Percentiles rank a stretch among this genome's conserved stretches.
Evolutionary conservation across 2,113 vertebrate species (phyloP).

Genomic region (Okapia johnstoni): DNA sequence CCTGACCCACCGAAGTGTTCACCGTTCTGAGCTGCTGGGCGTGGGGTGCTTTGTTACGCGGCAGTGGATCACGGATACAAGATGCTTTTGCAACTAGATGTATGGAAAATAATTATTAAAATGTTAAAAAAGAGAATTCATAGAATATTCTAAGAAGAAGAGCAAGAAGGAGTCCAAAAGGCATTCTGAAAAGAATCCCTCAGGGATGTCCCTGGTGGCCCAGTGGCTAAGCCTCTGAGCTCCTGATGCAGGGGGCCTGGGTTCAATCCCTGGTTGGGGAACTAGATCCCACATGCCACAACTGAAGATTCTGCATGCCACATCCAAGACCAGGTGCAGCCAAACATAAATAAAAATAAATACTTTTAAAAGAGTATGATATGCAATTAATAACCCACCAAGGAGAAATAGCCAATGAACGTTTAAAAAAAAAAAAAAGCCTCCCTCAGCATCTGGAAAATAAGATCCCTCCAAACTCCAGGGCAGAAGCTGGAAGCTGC

Average conservation of each 20-base stretch:
- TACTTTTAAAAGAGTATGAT: neutral
- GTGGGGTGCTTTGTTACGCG: rapidly evolving
- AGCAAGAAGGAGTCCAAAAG: neutral
- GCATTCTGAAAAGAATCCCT: neutral
- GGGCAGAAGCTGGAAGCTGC: neutral
- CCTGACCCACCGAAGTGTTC: rapidly evolving
- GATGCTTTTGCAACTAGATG: neutral
- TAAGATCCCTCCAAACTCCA: no score
- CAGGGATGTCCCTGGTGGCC: neutral
- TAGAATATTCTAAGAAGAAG: neutral
- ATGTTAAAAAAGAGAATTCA: neutral
- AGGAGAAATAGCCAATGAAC: neutral
- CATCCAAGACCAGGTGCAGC: neutral
- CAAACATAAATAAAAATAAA: neutral
- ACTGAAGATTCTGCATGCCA: neutral
- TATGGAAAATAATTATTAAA: neutral
- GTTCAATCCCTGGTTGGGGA: neutral
- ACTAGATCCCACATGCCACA: neutral
- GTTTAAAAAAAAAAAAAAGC: neutral
- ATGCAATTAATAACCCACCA: neutral
- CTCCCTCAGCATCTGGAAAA: neutral
- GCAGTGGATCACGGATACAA: rapidly evolving
- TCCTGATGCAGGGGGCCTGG: neutral
- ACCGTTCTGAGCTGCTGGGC: neutral
- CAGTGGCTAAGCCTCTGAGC: neutral